Percentiles rank a stretch among this genome's conserved stretches.
phyloP scores from a whole-genome alignment of 1,140 invertebrate genomes.

The Fopius arisanus region DNA sequence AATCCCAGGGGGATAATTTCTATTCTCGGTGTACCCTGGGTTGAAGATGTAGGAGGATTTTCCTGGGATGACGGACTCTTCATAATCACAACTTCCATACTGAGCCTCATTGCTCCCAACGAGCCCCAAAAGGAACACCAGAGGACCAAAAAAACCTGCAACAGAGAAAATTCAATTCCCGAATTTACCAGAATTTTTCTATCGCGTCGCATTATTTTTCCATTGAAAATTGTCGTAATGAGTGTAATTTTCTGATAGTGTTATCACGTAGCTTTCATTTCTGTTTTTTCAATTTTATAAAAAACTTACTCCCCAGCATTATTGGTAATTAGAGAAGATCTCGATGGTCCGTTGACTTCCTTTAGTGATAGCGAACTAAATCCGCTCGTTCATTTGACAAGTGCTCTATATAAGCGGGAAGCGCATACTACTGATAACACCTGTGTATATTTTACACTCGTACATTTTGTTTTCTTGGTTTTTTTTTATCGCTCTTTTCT shows the following conservation, averaged over 20 bases:
- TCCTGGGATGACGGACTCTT: constrained; percentile 46
- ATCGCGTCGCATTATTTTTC: background rate
- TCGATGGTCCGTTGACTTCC: background rate
- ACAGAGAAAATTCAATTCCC: background rate
- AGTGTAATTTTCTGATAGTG: background rate
- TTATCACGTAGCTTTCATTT: background rate
- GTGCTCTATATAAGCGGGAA: constrained; percentile 14
- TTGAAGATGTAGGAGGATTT: constrained; percentile 63
- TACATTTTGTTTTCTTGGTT: background rate
- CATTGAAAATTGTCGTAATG: background rate
- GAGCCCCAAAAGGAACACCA: background rate
- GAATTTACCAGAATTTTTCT: background rate
- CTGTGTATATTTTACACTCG: constrained; percentile 24
- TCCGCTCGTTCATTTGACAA: constrained; percentile 28
- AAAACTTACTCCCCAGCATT: background rate
- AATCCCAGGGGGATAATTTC: constrained; percentile 50
- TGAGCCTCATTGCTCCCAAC: background rate
- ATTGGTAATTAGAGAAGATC: background rate
- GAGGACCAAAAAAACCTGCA: background rate
- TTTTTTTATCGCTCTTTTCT: background rate
- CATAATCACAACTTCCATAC: constrained; percentile 41
- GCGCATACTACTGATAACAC: constrained; percentile 33
- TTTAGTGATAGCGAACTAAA: constrained; percentile 16
- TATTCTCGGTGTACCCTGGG: constrained; percentile 58
- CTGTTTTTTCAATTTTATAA: too few species aligned